Percentiles rank a stretch among this genome's conserved stretches.
Conservation (phyloP, 1,140 invertebrate species). For the Apocrypta bakeri region DNA sequence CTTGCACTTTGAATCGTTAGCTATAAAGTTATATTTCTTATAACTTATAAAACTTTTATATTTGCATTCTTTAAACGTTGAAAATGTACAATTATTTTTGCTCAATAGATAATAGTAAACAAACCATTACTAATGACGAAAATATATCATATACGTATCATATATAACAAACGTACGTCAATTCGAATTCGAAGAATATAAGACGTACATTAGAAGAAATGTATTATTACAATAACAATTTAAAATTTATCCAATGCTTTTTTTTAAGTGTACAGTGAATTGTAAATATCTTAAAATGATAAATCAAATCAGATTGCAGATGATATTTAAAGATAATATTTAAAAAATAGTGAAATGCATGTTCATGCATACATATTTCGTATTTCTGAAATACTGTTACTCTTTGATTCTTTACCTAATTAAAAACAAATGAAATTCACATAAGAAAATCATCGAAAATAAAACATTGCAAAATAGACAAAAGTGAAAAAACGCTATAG, state of each 20-base stretch:
- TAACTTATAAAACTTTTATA: too few relatives aligned
- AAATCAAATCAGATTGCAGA: neutral
- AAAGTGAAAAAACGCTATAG: neutral
- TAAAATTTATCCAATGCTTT: neutral
- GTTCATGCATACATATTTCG: neutral
- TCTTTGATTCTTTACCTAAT: neutral
- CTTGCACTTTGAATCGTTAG: neutral
- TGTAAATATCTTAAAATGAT: neutral
- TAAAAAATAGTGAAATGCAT: constrained; percentile 30
- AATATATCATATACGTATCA: neutral
- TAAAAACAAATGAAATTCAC: neutral
- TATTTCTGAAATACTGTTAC: constrained; percentile 35
- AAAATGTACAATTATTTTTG: too few relatives aligned
- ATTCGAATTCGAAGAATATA: neutral
- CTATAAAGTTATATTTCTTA: too few relatives aligned
- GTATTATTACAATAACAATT: neutral
- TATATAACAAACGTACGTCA: too few relatives aligned
- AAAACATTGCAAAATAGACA: neutral
- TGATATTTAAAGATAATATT: neutral
- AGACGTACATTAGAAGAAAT: neutral
- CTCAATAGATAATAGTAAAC: neutral
- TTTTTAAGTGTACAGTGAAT: neutral
- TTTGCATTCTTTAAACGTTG: neutral
- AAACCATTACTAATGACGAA: neutral
- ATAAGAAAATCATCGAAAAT: neutral